Evolutionary conservation across 2,888 invertebrate genomes (phyloP).

Genomic region (Ochlodes sylvanus): DNA sequence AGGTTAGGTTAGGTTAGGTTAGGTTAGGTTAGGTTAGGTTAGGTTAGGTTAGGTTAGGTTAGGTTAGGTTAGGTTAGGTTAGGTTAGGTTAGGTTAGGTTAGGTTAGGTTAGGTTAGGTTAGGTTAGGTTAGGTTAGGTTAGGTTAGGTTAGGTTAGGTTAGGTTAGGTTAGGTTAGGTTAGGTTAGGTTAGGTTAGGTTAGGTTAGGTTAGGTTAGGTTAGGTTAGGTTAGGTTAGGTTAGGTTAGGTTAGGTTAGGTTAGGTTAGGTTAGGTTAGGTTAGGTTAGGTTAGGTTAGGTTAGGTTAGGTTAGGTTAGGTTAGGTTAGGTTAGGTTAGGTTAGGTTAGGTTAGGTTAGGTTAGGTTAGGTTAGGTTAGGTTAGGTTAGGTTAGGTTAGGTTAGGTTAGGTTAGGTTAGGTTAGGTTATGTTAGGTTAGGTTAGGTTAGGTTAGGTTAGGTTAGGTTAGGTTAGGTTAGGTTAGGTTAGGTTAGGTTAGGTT

Average conservation of each 20-base stretch:
- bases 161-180: slow-evolving; percentile 27
- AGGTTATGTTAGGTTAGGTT: slow-evolving; percentile 43
- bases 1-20: slow-evolving; percentile 6
- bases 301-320: slow-evolving; percentile 36
- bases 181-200: slow-evolving; percentile 43
- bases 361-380: slow-evolving; percentile 35
- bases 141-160: slow-evolving; percentile 40
- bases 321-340: slow-evolving; percentile 35
- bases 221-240: slow-evolving; percentile 39
- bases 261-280: slow-evolving; percentile 37
- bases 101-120: slow-evolving; percentile 44
- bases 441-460: slow-evolving; percentile 42
- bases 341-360: slow-evolving; percentile 35
- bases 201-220: slow-evolving; percentile 38
- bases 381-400: slow-evolving; percentile 35
- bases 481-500: slow-evolving; percentile 41
- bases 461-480: slow-evolving; percentile 40
- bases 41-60: slow-evolving; percentile 37
- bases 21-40: slow-evolving; percentile 19
- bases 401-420: slow-evolving; percentile 35
- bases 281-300: slow-evolving; percentile 39
- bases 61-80: slow-evolving; percentile 18
- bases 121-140: slow-evolving; percentile 44
- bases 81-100: slow-evolving; percentile 34
- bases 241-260: slow-evolving; percentile 39